Conservation (phyloP, 2,113 vertebrate species). For the Elachura formosa region DNA sequence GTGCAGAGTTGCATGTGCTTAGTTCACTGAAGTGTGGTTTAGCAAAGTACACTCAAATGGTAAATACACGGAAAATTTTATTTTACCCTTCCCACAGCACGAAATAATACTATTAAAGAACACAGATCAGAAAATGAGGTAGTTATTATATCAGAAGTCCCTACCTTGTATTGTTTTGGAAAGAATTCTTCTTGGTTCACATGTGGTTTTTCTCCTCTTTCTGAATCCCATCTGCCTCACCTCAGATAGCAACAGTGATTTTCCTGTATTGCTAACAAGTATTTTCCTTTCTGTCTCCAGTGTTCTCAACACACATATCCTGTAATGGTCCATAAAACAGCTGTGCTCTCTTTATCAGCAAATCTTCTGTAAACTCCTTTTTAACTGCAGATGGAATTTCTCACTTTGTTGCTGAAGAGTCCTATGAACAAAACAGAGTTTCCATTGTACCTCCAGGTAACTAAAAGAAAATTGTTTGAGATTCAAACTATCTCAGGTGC, state of each 20-base stretch:
- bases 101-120: background rate
- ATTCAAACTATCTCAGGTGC: background rate
- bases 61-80: background rate
- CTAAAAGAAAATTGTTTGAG: background rate
- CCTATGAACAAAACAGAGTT: background rate
- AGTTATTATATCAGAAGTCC: background rate
- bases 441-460: background rate
- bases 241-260: background rate
- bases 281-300: background rate
- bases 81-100: background rate
- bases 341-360: background rate
- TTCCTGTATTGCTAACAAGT: background rate
- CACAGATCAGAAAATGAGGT: background rate
- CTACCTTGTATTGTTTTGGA: background rate
- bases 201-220: background rate
- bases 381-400: background rate
- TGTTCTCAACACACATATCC: background rate
- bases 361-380: background rate
- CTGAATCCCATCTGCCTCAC: background rate
- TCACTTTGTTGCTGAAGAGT: background rate
- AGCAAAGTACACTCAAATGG: background rate
- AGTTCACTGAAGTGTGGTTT: background rate
- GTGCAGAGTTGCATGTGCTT: background rate
- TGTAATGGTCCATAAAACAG: background rate
- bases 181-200: background rate